phyloP scores from a whole-genome alignment of 2,888 invertebrate genomes.

The Pseudococcus longispinus region DNA sequence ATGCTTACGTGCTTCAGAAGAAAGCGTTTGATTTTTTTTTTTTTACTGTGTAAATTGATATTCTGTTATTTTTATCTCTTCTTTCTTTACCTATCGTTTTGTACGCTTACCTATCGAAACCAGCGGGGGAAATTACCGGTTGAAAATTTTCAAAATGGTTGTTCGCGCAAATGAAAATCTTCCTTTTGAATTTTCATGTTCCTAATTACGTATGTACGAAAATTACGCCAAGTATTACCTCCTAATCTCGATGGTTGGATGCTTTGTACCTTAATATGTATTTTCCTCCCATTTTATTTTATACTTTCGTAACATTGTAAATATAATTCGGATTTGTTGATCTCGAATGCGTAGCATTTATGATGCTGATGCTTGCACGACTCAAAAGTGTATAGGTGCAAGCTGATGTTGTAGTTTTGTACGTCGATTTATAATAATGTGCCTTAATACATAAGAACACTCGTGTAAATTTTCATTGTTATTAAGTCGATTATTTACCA shows the following conservation, averaged over 20 bases:
- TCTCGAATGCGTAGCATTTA: constrained; percentile 17
- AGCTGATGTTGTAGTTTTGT: constrained; percentile 8
- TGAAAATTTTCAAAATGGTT: constrained; percentile 23
- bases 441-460: constrained; percentile 29
- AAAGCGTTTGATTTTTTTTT: background rate
- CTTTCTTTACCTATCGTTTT: background rate
- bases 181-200: constrained; percentile 33
- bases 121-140: constrained; percentile 15
- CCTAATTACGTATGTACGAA: background rate
- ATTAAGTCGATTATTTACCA: constrained; percentile 39
- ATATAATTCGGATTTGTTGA: background rate
- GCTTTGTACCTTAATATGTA: background rate
- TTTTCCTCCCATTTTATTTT: background rate
- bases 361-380: background rate
- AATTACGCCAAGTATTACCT: background rate
- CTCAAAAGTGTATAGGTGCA: background rate
- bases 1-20: constrained; percentile 22
- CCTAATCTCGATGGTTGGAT: background rate
- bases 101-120: constrained; percentile 8
- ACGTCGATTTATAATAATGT: constrained; percentile 34
- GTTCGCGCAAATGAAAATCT: constrained; percentile 29
- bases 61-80: background rate
- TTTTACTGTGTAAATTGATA: background rate
- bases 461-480: constrained; percentile 35
- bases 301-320: background rate